Evolutionary conservation across 2,797 vertebrate genomes (phyloP).

Genomic region (Glyptemys insculpta): DNA sequence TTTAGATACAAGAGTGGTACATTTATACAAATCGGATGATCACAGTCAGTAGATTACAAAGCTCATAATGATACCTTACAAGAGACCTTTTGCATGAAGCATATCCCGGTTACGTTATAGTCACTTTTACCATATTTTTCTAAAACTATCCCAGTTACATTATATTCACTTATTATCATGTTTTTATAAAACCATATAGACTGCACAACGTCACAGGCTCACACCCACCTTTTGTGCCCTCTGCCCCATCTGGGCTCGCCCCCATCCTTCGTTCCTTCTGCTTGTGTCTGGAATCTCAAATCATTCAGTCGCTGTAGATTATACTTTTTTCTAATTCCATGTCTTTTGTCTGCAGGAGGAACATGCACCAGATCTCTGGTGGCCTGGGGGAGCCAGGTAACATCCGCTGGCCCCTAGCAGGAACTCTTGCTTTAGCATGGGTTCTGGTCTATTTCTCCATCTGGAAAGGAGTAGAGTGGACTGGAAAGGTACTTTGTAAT

Average conservation of each 20-base stretch:
- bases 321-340: rapidly evolving
- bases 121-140: no score
- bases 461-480: slow-evolving; percentile 97
- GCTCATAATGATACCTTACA: no score
- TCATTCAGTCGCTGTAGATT: rapidly evolving
- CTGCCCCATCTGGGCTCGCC: neutral
- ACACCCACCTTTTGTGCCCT: neutral
- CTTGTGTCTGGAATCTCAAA: rapidly evolving
- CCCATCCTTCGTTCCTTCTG: neutral
- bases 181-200: no score
- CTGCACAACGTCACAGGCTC: no score
- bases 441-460: slow-evolving; percentile 95
- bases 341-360: slow-evolving; percentile 81
- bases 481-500: slow-evolving; percentile 86
- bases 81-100: no score
- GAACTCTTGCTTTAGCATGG: slow-evolving; percentile 90
- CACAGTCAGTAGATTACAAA: no score
- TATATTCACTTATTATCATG: no score
- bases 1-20: no score
- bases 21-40: no score
- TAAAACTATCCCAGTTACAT: no score
- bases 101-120: no score
- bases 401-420: slow-evolving; percentile 91
- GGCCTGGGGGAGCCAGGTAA: slow-evolving; percentile 90
- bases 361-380: slow-evolving; percentile 91